A percentile compares a stretch with the other conserved stretches of the same genome.
phyloP scores from a whole-genome alignment of 2,113 vertebrate species.

The Rhipidura dahli region DNA sequence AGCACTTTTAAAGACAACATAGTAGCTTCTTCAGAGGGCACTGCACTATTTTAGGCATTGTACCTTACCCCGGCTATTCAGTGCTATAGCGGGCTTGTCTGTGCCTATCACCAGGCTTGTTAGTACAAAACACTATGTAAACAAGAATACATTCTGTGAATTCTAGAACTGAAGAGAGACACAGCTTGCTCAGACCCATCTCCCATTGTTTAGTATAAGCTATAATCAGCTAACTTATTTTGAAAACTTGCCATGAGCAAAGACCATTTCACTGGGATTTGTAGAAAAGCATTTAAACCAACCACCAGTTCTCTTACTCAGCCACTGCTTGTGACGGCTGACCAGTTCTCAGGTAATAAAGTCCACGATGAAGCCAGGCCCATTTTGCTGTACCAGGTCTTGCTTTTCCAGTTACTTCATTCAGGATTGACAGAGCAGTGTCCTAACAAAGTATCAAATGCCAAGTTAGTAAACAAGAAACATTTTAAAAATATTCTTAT shows the following conservation, averaged over 20 bases:
- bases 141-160: not conserved
- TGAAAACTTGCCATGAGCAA: not conserved
- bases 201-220: not conserved
- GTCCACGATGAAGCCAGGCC: conserved; percentile 94
- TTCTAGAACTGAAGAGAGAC: not conserved
- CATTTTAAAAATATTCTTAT: not conserved
- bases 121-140: not conserved
- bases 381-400: conserved; percentile 89
- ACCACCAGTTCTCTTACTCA: conserved; percentile 80
- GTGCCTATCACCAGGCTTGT: not conserved
- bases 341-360: conserved; percentile 86
- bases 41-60: not conserved
- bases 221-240: not conserved
- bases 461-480: not conserved
- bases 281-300: not conserved
- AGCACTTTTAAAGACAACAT: not conserved
- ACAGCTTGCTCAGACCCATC: not conserved
- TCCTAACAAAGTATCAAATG: conserved; percentile 73
- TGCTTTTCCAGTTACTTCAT: conserved; percentile 83
- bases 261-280: not conserved
- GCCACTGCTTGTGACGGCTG: conserved; percentile 84
- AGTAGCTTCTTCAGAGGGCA: not conserved
- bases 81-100: not conserved
- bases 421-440: conserved; percentile 83
- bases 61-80: not conserved